phyloP scores from a whole-genome alignment of 2,797 vertebrate species.

The Ceryle rudis region DNA sequence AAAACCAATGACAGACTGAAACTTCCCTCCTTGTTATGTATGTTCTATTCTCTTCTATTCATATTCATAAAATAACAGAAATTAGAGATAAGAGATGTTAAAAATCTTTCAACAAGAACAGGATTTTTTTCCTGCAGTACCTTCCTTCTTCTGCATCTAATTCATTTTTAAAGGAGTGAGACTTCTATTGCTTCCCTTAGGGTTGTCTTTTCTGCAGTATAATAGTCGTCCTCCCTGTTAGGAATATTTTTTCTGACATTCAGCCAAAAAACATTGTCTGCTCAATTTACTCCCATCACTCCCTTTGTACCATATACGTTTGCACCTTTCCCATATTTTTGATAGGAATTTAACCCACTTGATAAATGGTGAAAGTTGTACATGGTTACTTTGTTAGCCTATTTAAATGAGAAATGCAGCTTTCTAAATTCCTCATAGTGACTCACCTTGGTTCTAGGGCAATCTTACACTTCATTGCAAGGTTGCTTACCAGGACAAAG shows the following conservation, averaged over 20 bases:
- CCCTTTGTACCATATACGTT: not conserved
- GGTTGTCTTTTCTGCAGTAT: not conserved
- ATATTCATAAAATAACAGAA: not conserved
- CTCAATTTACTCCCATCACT: conserved; percentile 36
- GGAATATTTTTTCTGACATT: conserved; percentile 35
- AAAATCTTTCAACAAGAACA: not conserved
- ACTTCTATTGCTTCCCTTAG: not conserved
- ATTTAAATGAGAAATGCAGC: not conserved
- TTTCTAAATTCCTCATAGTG: not conserved
- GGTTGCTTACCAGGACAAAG: not conserved
- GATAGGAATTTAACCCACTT: not conserved
- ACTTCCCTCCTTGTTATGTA: not conserved
- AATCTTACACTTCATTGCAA: not conserved
- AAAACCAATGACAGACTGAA: not conserved
- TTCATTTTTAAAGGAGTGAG: not conserved
- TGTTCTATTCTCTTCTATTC: not conserved
- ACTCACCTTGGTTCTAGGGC: not conserved
- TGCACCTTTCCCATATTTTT: not conserved
- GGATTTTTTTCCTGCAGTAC: not conserved
- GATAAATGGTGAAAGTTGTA: not conserved
- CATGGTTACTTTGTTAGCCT: fast-evolving
- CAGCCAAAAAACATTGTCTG: conserved; percentile 37
- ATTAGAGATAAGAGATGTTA: not conserved
- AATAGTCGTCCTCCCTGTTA: not conserved
- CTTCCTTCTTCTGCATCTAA: not conserved